Base-by-base conservation (phyloP, 2,113 vertebrate genomes). In the Salvelinus sp. region DNA sequence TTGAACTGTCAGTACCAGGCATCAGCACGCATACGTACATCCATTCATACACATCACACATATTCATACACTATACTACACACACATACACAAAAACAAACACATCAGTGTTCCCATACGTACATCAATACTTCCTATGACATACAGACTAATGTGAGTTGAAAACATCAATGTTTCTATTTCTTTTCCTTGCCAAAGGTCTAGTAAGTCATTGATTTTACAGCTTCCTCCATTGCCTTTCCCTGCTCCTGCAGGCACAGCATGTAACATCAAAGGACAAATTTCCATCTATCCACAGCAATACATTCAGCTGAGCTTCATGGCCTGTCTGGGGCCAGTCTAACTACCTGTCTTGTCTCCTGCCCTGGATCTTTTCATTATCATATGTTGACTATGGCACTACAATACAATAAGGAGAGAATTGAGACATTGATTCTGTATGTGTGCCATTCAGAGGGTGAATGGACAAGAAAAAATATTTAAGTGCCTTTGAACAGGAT, bases 241-340 rank as follows among this genome's bases (percentile, higher is more conserved):
- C 62, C 47, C 79, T 80, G 79, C 47, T 90, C 82, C 84, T 83
- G 85, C 82, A 69, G 13, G 80, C 82, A 76, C 88, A 86, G 86
- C 85, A 86, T 88, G 90, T 83, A 88, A 88, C 87, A 88, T 78
- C 82, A 90, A 77, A 81, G 81, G 76, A 69, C 87, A 86, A 75
- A 87, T 89, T 90, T 90, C 82, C 76, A 71, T 88, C 83, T 83
- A 80, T 73, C 83, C 86, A 88, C 70, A 77, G 79, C 85, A 83
- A 91, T 90, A 88, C 82, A 87, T 91, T 89, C 86, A 76, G 85
- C 64, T 23, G 48, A 77, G 80, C 80, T 85, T 73, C 64, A 75
- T 81, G 69, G 73, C 74, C 83, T 78, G 72, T 86, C 86, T 70
- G 66, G 68, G 77, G 69, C 81, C 80, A 22, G 71, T 70, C 75